Evolutionary conservation across 2,113 vertebrate genomes (phyloP).

Genomic region (Gopherus flavomarginatus): DNA sequence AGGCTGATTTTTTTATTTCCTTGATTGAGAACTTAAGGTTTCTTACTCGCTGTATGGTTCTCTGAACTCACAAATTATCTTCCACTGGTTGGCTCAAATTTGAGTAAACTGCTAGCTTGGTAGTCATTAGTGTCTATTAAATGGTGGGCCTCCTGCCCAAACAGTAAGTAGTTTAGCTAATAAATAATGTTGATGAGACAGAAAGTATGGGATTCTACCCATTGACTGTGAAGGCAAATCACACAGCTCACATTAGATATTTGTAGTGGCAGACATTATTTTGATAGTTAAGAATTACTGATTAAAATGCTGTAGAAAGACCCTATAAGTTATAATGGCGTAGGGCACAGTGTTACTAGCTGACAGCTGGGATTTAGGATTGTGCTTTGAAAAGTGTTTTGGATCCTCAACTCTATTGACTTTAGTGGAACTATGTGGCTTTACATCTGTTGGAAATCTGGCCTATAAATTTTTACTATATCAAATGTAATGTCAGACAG

Average conservation of each 20-base stretch:
- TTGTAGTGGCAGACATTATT: not conserved
- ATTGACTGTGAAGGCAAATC: not conserved
- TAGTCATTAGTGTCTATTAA: not conserved
- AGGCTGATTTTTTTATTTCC: not conserved
- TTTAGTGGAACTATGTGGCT: not conserved
- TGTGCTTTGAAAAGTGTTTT: slow-evolving; percentile 1
- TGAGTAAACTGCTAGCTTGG: not conserved
- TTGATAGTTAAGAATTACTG: not conserved
- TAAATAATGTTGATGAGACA: not conserved
- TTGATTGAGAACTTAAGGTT: not conserved
- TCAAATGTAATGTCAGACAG: not conserved
- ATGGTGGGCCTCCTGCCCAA: not conserved
- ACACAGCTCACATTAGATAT: not conserved
- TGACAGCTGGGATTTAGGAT: not conserved
- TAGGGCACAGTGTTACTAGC: not conserved
- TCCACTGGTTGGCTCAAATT: not conserved
- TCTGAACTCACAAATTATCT: not conserved
- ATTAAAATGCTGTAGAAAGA: not conserved
- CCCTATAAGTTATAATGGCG: not conserved
- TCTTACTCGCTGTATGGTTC: not conserved
- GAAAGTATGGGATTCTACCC: not conserved
- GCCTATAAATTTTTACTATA: not conserved
- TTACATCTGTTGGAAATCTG: not conserved
- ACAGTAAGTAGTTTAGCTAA: not conserved
- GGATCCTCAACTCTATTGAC: not conserved